Percentiles rank a stretch among this genome's conserved stretches.
Conservation (phyloP, 2,797 vertebrate genomes). For the Squalus acanthias region DNA sequence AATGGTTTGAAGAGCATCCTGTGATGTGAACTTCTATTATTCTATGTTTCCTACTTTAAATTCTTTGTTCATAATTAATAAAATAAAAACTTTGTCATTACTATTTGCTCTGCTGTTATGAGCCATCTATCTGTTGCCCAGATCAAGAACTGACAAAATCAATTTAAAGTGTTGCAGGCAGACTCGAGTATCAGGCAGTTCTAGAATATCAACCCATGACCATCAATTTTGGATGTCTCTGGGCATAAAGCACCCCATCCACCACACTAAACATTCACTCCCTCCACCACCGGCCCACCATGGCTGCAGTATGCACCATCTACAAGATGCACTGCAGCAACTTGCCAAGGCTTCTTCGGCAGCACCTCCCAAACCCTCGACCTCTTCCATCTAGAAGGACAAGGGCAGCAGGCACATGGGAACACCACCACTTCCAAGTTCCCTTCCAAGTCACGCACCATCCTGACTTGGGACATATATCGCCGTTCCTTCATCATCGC, state of each 20-base stretch:
- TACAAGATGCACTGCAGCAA: neutral
- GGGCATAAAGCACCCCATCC: neutral
- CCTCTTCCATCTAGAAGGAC: neutral
- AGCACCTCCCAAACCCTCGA: neutral
- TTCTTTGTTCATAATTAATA: neutral
- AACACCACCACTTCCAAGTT: too few species aligned
- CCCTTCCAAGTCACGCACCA: neutral
- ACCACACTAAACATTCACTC: neutral
- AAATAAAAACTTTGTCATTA: neutral
- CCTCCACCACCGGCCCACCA: neutral
- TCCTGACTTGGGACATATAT: neutral
- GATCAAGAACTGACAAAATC: neutral
- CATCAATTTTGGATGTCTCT: neutral
- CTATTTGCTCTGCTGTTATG: neutral
- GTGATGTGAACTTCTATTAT: too few species aligned
- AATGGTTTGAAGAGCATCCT: too few species aligned
- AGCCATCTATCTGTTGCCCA: neutral
- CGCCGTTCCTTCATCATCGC: neutral
- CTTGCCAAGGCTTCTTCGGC: neutral
- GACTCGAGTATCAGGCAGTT: neutral
- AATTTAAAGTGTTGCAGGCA: neutral
- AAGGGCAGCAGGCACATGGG: neutral
- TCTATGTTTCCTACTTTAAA: neutral
- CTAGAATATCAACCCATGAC: neutral
- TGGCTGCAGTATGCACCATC: too few species aligned